Percentiles rank a stretch among this genome's conserved stretches.
Conservation (phyloP, 2,113 vertebrate genomes). For the Ammospiza caudacuta region DNA sequence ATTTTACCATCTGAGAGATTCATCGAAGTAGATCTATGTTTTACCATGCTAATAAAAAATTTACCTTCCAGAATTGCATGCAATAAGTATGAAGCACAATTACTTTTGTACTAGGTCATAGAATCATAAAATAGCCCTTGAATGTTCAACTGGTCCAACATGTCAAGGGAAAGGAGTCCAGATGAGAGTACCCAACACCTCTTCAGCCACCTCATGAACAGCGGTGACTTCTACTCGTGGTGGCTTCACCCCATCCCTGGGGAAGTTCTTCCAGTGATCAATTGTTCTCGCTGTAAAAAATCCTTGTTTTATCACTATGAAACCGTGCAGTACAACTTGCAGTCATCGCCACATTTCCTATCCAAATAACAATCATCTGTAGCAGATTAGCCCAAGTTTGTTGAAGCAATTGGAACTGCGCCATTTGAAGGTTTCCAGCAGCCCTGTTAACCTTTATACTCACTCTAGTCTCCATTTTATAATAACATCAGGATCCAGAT, state of each 20-base stretch:
- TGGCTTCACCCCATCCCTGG: not conserved
- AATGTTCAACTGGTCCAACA: not conserved
- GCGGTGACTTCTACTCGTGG: not conserved
- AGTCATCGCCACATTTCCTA: not conserved
- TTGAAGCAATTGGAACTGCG: not conserved
- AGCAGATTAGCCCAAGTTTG: not conserved
- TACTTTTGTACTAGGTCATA: not conserved
- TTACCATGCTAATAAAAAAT: not conserved
- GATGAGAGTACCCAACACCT: not conserved
- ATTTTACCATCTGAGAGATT: not conserved
- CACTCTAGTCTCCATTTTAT: rapidly evolving
- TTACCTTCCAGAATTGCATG: not conserved
- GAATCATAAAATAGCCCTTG: not conserved
- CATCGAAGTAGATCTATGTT: not conserved
- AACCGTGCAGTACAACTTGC: rapidly evolving
- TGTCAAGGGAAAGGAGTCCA: not conserved
- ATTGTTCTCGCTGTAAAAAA: not conserved
- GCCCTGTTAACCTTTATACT: not conserved
- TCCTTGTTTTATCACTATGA: not conserved
- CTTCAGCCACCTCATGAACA: not conserved
- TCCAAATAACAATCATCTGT: not conserved
- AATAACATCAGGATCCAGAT: not conserved
- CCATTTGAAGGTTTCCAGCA: not conserved
- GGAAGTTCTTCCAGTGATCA: not conserved
- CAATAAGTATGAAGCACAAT: not conserved